phyloP scores from a whole-genome alignment of 2,797 vertebrate species.

The Schizopygopsis pylzovi region DNA sequence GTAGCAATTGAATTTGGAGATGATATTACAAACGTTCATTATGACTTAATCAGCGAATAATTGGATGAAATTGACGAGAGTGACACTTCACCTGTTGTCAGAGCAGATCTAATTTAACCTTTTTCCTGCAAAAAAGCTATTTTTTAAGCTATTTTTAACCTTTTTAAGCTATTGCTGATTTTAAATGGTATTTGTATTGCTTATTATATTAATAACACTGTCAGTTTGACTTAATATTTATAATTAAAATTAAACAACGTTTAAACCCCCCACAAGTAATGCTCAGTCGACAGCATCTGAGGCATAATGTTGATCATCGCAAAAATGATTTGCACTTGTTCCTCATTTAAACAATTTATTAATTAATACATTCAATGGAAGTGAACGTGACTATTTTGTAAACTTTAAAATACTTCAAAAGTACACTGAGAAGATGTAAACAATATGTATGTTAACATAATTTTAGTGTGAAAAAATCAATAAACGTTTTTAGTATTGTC shows the following conservation, averaged over 20 bases:
- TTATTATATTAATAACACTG: not conserved
- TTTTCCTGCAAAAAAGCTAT: not conserved
- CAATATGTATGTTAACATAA: not conserved
- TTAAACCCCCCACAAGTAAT: not conserved
- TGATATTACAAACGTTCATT: slow-evolving; percentile 63
- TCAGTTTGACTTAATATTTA: not conserved
- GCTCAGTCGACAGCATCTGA: no score
- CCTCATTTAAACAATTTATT: not conserved
- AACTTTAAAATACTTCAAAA: not conserved
- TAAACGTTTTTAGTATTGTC: not conserved
- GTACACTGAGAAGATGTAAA: not conserved
- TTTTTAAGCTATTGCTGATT: slow-evolving; percentile 1
- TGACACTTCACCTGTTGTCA: slow-evolving; percentile 41
- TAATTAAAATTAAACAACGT: not conserved
- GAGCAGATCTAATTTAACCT: slow-evolving; percentile 26
- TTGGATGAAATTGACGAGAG: slow-evolving; percentile 55
- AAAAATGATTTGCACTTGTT: not conserved
- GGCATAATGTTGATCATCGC: not conserved
- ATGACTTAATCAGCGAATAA: slow-evolving; percentile 59
- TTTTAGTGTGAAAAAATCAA: not conserved
- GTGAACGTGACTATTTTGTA: no score
- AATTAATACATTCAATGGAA: not conserved
- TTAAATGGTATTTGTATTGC: not conserved
- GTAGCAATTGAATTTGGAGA: slow-evolving; percentile 56
- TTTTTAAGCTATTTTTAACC: no score